Conservation (phyloP, 35 echinoderm and acorn worm genomes). For the Diadema setosum region DNA sequence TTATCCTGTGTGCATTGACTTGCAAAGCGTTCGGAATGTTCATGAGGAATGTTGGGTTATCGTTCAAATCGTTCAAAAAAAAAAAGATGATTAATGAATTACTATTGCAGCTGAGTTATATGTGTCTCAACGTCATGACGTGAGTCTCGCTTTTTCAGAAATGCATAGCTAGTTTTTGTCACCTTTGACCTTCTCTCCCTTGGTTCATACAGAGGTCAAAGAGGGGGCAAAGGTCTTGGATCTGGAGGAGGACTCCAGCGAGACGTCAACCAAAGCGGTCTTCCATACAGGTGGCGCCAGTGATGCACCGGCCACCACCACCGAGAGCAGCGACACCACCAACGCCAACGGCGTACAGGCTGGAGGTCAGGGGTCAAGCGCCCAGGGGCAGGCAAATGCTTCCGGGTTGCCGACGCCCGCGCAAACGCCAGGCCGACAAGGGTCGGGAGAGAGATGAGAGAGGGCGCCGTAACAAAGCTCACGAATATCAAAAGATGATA, state of each 20-base stretch:
- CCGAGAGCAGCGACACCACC: background rate
- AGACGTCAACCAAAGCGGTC: conserved; percentile 22
- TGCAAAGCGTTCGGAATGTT: too few species aligned
- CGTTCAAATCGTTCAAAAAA: too few species aligned
- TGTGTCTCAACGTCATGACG: too few species aligned
- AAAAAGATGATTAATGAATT: too few species aligned
- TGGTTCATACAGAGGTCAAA: conserved; percentile 19
- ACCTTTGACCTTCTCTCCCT: background rate
- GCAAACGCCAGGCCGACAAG: background rate
- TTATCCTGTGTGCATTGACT: too few species aligned
- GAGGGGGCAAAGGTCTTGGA: background rate
- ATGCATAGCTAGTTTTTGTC: too few species aligned
- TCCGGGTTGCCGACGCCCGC: background rate
- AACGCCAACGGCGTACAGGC: background rate
- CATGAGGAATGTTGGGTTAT: too few species aligned
- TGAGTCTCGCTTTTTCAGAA: too few species aligned
- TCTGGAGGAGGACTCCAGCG: conserved; percentile 34
- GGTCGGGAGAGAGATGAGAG: conserved; percentile 7
- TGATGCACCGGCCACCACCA: too few species aligned
- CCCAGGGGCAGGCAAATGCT: background rate
- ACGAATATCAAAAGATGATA: too few species aligned
- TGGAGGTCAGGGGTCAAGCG: background rate
- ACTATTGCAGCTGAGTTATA: too few species aligned
- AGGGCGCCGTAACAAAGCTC: too few species aligned
- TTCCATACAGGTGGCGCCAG: conserved; percentile 24